Evolutionary conservation across 2,113 vertebrate genomes (phyloP).

Genomic region (Pagrus major): DNA sequence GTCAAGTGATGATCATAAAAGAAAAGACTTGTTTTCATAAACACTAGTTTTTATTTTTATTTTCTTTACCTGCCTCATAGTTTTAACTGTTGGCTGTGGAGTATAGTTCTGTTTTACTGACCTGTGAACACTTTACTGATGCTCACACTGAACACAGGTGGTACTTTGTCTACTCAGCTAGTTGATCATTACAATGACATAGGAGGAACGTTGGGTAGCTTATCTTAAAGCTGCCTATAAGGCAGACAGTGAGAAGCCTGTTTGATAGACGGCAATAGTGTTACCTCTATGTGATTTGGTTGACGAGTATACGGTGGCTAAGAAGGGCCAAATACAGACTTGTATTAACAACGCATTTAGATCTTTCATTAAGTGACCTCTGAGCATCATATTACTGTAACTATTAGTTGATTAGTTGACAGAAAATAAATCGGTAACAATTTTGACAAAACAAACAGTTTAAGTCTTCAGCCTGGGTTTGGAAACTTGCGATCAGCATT

Average conservation of each 20-base stretch:
- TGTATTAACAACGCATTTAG: neutral
- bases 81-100: neutral
- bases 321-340: neutral
- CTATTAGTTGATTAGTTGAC: too few relatives aligned
- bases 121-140: neutral
- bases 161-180: neutral
- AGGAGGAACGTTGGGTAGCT: neutral
- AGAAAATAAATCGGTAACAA: too few relatives aligned
- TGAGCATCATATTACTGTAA: too few relatives aligned
- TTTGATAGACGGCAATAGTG: neutral
- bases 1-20: too few relatives aligned
- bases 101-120: neutral
- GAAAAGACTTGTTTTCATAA: too few relatives aligned
- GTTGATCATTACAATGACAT: slow-evolving; percentile 23
- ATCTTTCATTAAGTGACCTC: too few relatives aligned
- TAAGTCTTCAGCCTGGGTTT: too few relatives aligned
- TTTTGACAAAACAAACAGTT: too few relatives aligned
- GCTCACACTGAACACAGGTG: neutral
- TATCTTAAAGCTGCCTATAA: neutral
- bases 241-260: neutral
- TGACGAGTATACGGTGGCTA: neutral
- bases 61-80: too few relatives aligned
- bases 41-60: too few relatives aligned
- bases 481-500: too few relatives aligned
- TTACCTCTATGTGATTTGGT: neutral